Evolutionary conservation across 2,888 invertebrate genomes (phyloP).

Genomic region (Augochlorella aurata): DNA sequence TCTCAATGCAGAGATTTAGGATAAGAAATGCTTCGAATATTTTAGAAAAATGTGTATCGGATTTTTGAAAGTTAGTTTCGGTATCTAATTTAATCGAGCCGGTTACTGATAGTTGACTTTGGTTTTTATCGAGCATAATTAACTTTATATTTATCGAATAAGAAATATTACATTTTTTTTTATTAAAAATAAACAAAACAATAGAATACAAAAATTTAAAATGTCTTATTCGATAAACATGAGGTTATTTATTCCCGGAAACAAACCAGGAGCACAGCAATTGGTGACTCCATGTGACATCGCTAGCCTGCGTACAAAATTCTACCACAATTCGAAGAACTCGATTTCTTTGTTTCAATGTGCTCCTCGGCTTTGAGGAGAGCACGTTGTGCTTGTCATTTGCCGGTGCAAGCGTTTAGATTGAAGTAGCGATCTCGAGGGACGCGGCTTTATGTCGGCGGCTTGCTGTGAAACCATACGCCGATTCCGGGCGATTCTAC

Average conservation of each 20-base stretch:
- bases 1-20: neutral
- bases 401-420: slow-evolving; percentile 60
- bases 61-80: neutral
- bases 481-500: slow-evolving; percentile 57
- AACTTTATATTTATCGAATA: no score
- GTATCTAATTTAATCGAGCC: no score
- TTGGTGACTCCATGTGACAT: no score
- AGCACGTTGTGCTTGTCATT: slow-evolving; percentile 56
- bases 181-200: neutral
- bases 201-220: neutral
- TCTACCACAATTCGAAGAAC: neutral
- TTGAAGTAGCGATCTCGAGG: slow-evolving; percentile 56
- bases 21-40: neutral
- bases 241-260: no score
- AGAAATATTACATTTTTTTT: no score
- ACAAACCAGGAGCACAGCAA: no score
- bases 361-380: slow-evolving; percentile 1
- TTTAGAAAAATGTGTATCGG: neutral
- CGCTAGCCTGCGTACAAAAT: neutral
- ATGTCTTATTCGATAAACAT: no score
- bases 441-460: slow-evolving; percentile 58
- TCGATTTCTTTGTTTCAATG: slow-evolving; percentile 8
- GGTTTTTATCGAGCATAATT: no score
- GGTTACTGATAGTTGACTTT: no score
- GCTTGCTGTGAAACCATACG: slow-evolving; percentile 68